Base-by-base conservation (phyloP, 2,797 vertebrate species). In the Sebastes cheni region DNA sequence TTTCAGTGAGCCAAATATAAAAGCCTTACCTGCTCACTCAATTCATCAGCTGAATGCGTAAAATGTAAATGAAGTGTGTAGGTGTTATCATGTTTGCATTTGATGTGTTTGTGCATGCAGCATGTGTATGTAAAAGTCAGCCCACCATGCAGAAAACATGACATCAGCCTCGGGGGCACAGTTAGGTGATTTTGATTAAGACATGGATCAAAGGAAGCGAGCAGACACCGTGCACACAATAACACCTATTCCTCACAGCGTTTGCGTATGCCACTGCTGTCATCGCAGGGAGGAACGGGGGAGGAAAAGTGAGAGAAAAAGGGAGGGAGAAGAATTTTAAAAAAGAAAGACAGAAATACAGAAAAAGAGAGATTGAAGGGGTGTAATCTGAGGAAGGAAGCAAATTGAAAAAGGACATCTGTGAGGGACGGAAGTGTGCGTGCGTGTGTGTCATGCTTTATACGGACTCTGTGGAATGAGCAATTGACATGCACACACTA, bases 151-250 rank as follows among this genome's bases (percentile, higher is more conserved):
- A 72, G 56, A 34, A 55, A 71, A 64, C 50, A 67, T 55, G 46
- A 72, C 64, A 46, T 59, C 27, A 54, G 66, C 75, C 76, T 69
- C 56, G 2, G 65, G 69, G 81, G 42, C 20, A 79, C 67, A 68
- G 30, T 75, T 42, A 50, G 52, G 77, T 52, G 25, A 78, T 83
- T 87, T 73, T 75, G 36, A 84, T 67, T 77, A 54, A 8, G 4
- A 62, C 64, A 54, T 18, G 61, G 55, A 79, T 84, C 54, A 78
- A 81, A 84, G 68, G 8, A 52, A 79, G 42, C 9, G 27, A 82
- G 79, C 55, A 77, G 32, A 80, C n/a, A 20, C 20, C 18, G 30
- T 61, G 52, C 52, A 54, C 20, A 65, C 34, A 58, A 58, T 20
- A 36, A 54, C 64, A 79, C 32, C 22, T 42, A 25, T 50, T 64